Percentiles rank a stretch among this genome's conserved stretches.
Evolutionary conservation across 2,888 invertebrate genomes (phyloP).

Genomic region (Lydus trimaculatus): DNA sequence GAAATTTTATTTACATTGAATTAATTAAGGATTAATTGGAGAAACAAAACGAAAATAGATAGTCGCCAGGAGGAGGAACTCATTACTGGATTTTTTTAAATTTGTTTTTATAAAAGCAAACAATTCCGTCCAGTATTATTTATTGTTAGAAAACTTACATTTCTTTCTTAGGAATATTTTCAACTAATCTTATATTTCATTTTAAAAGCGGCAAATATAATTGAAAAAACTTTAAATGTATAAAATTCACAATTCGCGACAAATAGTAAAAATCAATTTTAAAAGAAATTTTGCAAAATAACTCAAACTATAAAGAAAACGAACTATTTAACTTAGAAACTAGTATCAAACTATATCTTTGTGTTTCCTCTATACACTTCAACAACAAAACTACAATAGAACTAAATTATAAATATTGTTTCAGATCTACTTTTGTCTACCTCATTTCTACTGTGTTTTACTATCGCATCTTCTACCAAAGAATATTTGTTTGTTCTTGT

Average conservation of each 20-base stretch:
- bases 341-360: too few species aligned
- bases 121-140: background rate
- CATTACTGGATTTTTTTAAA: background rate
- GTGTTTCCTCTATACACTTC: too few species aligned
- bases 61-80: background rate
- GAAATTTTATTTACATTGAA: constrained; percentile 33
- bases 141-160: background rate
- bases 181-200: background rate
- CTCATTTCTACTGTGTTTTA: background rate
- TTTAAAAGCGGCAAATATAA: background rate
- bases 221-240: background rate
- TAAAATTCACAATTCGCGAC: background rate
- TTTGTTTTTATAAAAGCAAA: background rate
- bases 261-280: background rate
- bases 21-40: constrained; percentile 36
- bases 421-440: background rate
- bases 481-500: constrained; percentile 21
- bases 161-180: background rate
- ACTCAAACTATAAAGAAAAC: background rate
- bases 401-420: constrained; percentile 27
- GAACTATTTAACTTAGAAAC: background rate
- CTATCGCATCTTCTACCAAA: constrained; percentile 1
- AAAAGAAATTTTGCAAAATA: background rate
- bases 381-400: background rate
- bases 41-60: constrained; percentile 12